phyloP scores from a whole-genome alignment of 2,888 invertebrate genomes.

The Pinctada fucata region DNA sequence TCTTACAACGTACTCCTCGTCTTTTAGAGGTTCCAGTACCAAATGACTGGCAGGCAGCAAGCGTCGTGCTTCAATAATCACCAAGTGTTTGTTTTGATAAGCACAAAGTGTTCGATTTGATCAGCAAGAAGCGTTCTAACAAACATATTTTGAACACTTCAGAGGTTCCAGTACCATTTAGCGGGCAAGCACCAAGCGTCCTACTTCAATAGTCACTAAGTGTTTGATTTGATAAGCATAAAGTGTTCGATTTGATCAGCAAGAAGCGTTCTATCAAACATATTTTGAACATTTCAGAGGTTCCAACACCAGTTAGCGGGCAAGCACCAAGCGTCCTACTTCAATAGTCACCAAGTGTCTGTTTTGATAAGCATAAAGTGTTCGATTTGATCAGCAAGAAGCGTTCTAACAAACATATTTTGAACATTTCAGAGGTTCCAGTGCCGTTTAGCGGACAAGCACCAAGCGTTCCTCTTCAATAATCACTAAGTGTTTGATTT shows the following conservation, averaged over 20 bases:
- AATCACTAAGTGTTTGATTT: too few species aligned
- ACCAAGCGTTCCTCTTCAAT: constrained; percentile 72
- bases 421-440: constrained; percentile 69
- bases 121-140: too few species aligned
- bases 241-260: too few species aligned
- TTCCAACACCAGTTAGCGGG: constrained; percentile 73
- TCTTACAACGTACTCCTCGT: background rate
- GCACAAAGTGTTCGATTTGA: too few species aligned
- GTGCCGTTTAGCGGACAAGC: constrained; percentile 71
- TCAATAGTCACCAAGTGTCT: constrained; percentile 24
- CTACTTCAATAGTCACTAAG: too few species aligned
- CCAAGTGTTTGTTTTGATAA: too few species aligned
- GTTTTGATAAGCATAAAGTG: too few species aligned
- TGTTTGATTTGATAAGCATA: too few species aligned
- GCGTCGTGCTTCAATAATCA: constrained; percentile 65
- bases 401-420: background rate
- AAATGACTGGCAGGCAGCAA: constrained; percentile 72
- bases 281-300: constrained; percentile 55
- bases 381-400: too few species aligned
- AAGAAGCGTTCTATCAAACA: too few species aligned
- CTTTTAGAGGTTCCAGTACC: constrained; percentile 73
- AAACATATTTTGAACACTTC: constrained; percentile 29
- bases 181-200: constrained; percentile 73
- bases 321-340: constrained; percentile 74
- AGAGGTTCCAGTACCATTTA: constrained; percentile 75